Base-by-base conservation (phyloP, 92 coral and sea anemone species). In the Zoanthus sansibaricus region DNA sequence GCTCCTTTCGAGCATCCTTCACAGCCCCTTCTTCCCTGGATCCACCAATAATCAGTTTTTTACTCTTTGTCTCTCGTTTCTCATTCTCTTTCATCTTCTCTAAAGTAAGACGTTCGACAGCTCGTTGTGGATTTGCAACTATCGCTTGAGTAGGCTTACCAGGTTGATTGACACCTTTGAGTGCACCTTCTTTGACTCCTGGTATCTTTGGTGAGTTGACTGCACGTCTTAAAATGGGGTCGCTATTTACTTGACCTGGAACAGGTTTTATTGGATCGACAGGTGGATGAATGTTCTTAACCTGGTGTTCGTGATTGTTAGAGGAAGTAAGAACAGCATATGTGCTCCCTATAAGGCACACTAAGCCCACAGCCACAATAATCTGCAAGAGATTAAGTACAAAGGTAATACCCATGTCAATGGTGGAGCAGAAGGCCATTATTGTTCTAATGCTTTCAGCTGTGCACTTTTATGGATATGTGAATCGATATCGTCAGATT, bases 291-390 rank as follows among this genome's bases (percentile, higher is more conserved):
- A 86, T 76, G 33, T 86, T 83, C 42, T 66, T 80, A 10, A 83
- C 87, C 25, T 90, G 66, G 51, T 92, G 83, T 75, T 51, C 82
- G 47, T 92, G 93, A 46, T 69, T 79, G 54, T 75, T 77, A 71
- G 84, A 64, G 47, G 88, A 31, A n/a, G 86, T 93, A 44, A 94
- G 90, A 9, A 93, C 94, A 32, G 95, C 86, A 76, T 91, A 93
- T 66, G 96, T 94, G 32, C 98, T 91, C 18, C 91, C 91, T 51
- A 94, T 82, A 2, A 91, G 91, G 74, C 94, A 94, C 16, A 91
- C 71, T 12, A 93, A 67, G 45, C 98, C 98, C 25, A 93, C 79
- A n/a, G 42, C 83, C 32, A 93, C 72, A 30, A 89, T 90, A 52
- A 87, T 51, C 94, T 91, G 70, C 46, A 71, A 31, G 47, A 30